Evolutionary conservation across 2,888 invertebrate genomes (phyloP).

Genomic region (Caenorhabditis imperialis): DNA sequence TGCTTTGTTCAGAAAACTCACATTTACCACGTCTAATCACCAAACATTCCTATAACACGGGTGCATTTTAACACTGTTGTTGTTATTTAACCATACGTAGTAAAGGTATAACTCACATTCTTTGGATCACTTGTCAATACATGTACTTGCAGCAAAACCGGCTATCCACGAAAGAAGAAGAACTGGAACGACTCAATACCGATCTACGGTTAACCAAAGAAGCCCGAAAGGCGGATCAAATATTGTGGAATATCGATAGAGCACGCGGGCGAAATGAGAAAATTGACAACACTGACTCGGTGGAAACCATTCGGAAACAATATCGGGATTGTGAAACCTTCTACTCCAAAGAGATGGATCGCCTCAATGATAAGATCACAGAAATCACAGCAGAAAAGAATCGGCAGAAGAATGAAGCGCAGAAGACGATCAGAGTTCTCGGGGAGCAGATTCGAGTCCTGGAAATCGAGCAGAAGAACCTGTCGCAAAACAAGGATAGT

Average conservation of each 20-base stretch:
- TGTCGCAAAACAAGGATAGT: constrained; percentile 65
- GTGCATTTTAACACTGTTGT: neutral
- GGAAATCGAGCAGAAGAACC: constrained; percentile 77
- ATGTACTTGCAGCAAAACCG: constrained; percentile 82
- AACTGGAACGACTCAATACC: constrained; percentile 83
- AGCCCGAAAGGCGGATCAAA: constrained; percentile 74
- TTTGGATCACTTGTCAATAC: too few species aligned
- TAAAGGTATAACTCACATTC: constrained; percentile 7
- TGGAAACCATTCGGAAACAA: constrained; percentile 74
- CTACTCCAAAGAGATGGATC: constrained; percentile 70
- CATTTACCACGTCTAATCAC: constrained; percentile 50
- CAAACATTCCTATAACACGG: too few species aligned
- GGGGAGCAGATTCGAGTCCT: constrained; percentile 74
- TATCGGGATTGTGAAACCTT: constrained; percentile 76
- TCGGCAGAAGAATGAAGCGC: constrained; percentile 63
- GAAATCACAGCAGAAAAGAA: constrained; percentile 66
- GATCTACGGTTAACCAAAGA: constrained; percentile 73
- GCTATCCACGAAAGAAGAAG: constrained; percentile 86
- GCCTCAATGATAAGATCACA: constrained; percentile 72
- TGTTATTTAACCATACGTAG: constrained; percentile 9
- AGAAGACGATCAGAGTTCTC: constrained; percentile 65
- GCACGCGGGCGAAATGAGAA: constrained; percentile 61
- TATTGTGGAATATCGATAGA: constrained; percentile 68
- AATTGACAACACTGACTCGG: constrained; percentile 70
- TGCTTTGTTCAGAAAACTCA: constrained; percentile 39